Evolutionary conservation across 2,888 invertebrate genomes (phyloP).

Genomic region (Xestia c-nigrum): DNA sequence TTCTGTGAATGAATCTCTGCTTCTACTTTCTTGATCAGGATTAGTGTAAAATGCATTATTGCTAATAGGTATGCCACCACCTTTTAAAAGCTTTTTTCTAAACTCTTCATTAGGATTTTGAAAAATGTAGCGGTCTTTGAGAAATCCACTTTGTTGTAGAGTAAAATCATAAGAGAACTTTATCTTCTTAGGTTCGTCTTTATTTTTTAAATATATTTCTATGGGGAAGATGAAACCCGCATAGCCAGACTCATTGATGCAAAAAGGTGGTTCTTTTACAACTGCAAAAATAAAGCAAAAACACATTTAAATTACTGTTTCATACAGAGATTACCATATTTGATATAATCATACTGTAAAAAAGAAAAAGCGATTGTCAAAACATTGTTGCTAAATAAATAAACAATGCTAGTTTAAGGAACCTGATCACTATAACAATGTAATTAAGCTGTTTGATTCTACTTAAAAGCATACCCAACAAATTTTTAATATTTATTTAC

Average conservation of each 20-base stretch:
- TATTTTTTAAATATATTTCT: conserved; percentile 96
- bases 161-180: conserved; percentile 96
- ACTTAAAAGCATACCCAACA: not conserved
- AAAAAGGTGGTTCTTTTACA: conserved; percentile 97
- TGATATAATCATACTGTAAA: not conserved
- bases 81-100: conserved; percentile 95
- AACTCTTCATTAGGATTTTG: conserved; percentile 97
- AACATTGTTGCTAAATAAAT: conserved; percentile 42
- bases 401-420: conserved; percentile 51
- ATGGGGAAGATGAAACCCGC: conserved; percentile 97
- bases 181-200: conserved; percentile 97
- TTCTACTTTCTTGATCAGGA: conserved; percentile 90
- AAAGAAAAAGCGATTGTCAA: conserved; percentile 13
- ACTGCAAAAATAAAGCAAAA: conserved; percentile 90
- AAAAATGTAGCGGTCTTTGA: conserved; percentile 96
- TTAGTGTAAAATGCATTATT: conserved; percentile 87
- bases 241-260: conserved; percentile 98
- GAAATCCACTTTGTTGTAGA: conserved; percentile 93
- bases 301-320: not conserved
- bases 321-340: not conserved
- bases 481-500: conserved; percentile 86
- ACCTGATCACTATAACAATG: conserved; percentile 46
- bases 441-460: conserved; percentile 40
- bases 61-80: conserved; percentile 93
- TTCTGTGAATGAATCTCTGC: conserved; percentile 90